Base-by-base conservation (phyloP, 1,140 invertebrate species). In the Papilio dardanus region DNA sequence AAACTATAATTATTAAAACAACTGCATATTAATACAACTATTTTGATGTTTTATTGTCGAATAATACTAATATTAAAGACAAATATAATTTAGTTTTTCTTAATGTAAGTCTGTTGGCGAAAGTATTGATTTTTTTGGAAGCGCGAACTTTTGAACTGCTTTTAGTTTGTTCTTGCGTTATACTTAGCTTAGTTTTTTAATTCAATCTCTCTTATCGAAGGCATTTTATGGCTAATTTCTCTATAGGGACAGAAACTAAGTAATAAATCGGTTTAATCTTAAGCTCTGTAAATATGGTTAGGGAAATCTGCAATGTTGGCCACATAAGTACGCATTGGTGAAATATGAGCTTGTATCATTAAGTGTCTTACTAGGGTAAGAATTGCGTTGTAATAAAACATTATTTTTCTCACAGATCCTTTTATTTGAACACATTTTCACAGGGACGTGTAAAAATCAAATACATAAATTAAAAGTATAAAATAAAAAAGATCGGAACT, bases 11-110 rank as follows among this genome's bases (percentile, higher is more conserved):
- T 1, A 24, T 58, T 58, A 28, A 68, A 24, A 67, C 37, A 65
- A 68, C 16, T 74, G 6, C 30, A 54, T 42, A 46, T 68, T 73
- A 62, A 69, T 68, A 46, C 28, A 30, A 46, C 54, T 62, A 71
- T 77, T 73, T 77, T 77, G 50, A 7, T 40, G 35, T 24, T 24
- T 40, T 68, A 4, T 12, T 10, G 24, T 28, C 12, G 14, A 58
- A 58, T 28, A 14, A 12, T 58, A 12, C 14, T 14, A 58, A 58
- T 54, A 21, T 54, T 7, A 24, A 10, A 24, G 8, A 54, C 1
- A 14, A 19, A 2, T 65, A 71, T 50, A 40, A 71, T 67, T 71
- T n/a, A n/a, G n/a, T n/a, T n/a, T n/a, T 76, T 58, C 75, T 67
- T 76, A 71, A 37, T 65, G 62, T 66, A 40, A 71, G 35, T 46